Evolutionary conservation across 1,140 invertebrate genomes (phyloP), one percentile per base, ranked within the genome.

Genomic region (Nasonia longicornis): DNA sequence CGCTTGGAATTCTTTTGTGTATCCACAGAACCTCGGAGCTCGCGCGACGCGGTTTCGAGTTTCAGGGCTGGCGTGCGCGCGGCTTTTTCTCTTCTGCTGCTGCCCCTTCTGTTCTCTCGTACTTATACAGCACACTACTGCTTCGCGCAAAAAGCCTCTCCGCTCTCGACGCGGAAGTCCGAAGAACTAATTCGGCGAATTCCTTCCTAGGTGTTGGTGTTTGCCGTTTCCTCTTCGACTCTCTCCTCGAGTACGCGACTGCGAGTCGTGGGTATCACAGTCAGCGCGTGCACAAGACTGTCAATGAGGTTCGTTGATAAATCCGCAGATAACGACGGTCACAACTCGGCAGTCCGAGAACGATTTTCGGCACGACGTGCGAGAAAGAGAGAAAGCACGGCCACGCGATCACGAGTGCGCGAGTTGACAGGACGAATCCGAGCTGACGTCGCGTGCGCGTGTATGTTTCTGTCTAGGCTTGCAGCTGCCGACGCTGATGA

Each of bases 41-140:
- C 77, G 83, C 71, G 52, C 73, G 63, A 64, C 73, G 73, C 38
- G 73, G 73, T 75, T 86, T 86, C 78, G 83, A 64, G 81, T 88
- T 87, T 83, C 83, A 84, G 79, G 79, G 78, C 82, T 81, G 74
- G 74, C 75, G 72, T 80, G 71, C 42, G 67, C 58, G 76, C 66
- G 35, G 76, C 80, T 85, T 69, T 42, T 70, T 70, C 35, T 35
- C 48, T 48, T 58, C 67, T 52, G 29, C 64, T 79, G n/a, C 14
- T 26, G 22, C 76, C 67, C 26, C 45, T 58, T 70, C 42, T 71
- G 45, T 71, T 69, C 71, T 58, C 11, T 31, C 26, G 12, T 26
- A 26, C 26, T 31, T 48, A 52, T 38, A 8, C 16, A 29, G 64
- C 64, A 29, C 26, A 26, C 26, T 26, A 26, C 64, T 26, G 64